Evolutionary conservation across 1,140 invertebrate species (phyloP).

Genomic region (Lepidurus arcticus): DNA sequence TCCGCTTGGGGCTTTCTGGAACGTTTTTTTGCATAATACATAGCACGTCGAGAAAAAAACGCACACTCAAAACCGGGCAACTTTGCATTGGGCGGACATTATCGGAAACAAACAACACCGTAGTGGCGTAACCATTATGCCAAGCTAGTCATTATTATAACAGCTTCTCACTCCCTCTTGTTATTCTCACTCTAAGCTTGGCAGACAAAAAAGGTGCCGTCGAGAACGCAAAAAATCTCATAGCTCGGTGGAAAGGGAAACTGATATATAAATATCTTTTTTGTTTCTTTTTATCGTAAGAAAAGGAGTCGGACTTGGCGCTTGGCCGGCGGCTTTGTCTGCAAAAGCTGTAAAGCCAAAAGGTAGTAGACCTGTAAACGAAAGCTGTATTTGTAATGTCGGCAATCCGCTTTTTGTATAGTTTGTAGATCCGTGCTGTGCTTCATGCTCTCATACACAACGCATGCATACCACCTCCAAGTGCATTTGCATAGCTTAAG

Average conservation of each 20-base stretch:
- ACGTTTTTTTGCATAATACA: not conserved
- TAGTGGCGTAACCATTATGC: not conserved
- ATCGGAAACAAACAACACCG: not conserved
- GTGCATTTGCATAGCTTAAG: slow-evolving; percentile 8
- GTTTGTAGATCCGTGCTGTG: not conserved
- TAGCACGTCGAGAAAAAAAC: not conserved
- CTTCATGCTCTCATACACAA: not conserved
- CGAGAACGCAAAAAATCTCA: not conserved
- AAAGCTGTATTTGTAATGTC: slow-evolving; percentile 1
- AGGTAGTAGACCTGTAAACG: not conserved
- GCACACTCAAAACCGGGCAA: not conserved
- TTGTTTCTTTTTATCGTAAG: not conserved
- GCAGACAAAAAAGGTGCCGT: not conserved
- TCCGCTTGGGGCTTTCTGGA: not conserved
- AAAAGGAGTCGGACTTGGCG: not conserved
- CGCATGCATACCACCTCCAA: not conserved
- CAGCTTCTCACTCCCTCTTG: not conserved
- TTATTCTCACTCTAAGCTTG: slow-evolving; percentile 9
- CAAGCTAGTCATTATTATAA: slow-evolving; percentile 14
- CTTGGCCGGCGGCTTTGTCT: not conserved
- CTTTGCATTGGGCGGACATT: not conserved
- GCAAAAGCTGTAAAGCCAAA: not conserved
- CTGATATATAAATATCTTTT: not conserved
- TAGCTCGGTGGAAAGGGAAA: no score
- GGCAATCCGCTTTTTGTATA: slow-evolving; percentile 1